Evolutionary conservation across 2,113 vertebrate genomes (phyloP).

Genomic region (Platichthys stellatus): DNA sequence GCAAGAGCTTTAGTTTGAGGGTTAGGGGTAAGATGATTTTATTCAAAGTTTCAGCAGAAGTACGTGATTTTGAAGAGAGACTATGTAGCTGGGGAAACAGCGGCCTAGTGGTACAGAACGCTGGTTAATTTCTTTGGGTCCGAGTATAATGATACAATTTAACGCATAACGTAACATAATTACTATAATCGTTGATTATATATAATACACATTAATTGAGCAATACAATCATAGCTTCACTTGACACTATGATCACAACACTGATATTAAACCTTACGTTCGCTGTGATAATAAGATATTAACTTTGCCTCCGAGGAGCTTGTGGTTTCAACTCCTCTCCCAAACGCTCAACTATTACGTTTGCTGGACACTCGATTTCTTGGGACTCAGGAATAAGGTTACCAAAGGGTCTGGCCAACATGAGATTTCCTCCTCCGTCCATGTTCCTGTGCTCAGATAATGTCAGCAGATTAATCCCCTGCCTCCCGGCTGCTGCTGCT

Average conservation of each 20-base stretch:
- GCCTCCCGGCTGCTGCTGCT: constrained; percentile 29
- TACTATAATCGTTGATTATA: too few species aligned
- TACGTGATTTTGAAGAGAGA: too few species aligned
- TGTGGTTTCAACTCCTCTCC: constrained; percentile 19
- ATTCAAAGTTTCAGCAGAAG: too few species aligned
- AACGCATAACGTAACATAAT: too few species aligned
- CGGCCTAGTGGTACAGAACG: too few species aligned
- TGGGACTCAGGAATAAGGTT: constrained; percentile 39
- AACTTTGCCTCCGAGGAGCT: constrained; percentile 9
- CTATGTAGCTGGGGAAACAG: too few species aligned
- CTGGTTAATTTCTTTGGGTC: too few species aligned
- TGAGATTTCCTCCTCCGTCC: constrained; percentile 7
- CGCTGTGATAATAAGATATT: constrained; percentile 7
- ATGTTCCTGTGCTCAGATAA: constrained; percentile 25
- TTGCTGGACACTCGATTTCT: constrained; percentile 14
- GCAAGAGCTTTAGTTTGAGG: too few species aligned
- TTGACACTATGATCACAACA: background rate
- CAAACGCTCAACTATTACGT: background rate
- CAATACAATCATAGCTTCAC: too few species aligned
- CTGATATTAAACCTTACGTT: constrained; percentile 12
- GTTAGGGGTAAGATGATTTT: too few species aligned
- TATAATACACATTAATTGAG: too few species aligned
- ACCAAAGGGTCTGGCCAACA: constrained; percentile 37
- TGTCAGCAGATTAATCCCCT: constrained; percentile 31
- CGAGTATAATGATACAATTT: background rate